Base-by-base conservation (phyloP, 2,797 vertebrate species). In the Diplodus puntazzo region DNA sequence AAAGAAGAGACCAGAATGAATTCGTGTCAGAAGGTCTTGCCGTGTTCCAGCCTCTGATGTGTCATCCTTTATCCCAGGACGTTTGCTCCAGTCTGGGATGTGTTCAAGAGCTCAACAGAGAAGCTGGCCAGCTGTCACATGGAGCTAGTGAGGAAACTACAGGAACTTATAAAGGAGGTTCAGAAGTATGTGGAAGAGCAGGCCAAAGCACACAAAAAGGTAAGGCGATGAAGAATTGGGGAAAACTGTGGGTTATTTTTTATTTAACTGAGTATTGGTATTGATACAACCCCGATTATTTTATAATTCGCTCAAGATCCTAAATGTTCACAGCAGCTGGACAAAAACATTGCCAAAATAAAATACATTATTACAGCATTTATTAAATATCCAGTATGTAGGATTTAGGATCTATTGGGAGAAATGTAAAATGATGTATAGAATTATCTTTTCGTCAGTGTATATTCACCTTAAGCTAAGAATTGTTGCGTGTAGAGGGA, bases 141-240 rank as follows among this genome's bases (percentile, higher is more conserved):
- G 95, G 98, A 99, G 77, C 96, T 99, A 34, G 96, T 98, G 84
- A 95, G 96, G 86, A 98, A 98, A 83, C 95, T 99, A 58, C 98
- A 99, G 81, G 98, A 99, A 18, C 95, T 99, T 79, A 99, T 99
- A 91, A 99, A 98, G 87, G 98, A 99, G 87, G 97, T 98, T 73
- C 98, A 99, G 84, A 99, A 98, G 81, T 99, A 99, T 73, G 97
- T 97, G 83, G 98, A 99, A 66, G 98, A 99, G 80, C 98, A 99
- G 92, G 96, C 97, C 88, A 99, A 99, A 94, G 94, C 97, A 81
- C 98, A 99, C 93, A 99, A 99, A 91, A 99, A 99, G 97, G 98
- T 98, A 81, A 76, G 53, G 8, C 46, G 2, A n/a, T 3, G 18
- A 16, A n/a, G 18, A 11, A n/a, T 23, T 3, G 21, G 3, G 12